Conservation (phyloP, 1,140 invertebrate species). For the Akabosia matsudoensis region DNA sequence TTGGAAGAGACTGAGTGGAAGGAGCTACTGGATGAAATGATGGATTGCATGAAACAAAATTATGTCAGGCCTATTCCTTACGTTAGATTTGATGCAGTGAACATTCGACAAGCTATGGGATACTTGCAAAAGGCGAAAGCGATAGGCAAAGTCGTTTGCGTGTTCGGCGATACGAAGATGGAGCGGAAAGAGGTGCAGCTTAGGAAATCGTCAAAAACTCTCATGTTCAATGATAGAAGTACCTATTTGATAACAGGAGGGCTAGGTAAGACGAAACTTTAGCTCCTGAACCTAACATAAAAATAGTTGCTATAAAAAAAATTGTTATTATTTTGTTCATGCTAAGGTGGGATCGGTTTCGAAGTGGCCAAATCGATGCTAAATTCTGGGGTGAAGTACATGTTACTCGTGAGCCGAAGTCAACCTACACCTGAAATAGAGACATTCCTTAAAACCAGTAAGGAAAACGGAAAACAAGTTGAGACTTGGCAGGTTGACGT, state of each 20-base stretch:
- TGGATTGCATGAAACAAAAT: background rate
- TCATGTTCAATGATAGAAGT: background rate
- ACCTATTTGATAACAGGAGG: conserved; percentile 10
- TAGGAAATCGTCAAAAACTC: background rate
- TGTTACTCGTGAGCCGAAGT: background rate
- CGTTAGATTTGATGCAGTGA: background rate
- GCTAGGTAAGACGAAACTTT: no score
- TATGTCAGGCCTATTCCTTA: background rate
- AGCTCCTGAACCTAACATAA: no score
- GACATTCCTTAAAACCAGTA: background rate
- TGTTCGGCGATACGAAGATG: background rate
- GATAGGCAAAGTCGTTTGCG: conserved; percentile 8
- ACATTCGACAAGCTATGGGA: background rate
- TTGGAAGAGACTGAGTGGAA: background rate
- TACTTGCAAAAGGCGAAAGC: conserved; percentile 11
- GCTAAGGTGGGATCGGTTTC: background rate
- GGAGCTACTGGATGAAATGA: background rate
- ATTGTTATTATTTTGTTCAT: no score
- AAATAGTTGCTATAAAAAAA: no score
- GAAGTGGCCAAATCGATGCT: background rate
- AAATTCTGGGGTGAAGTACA: background rate
- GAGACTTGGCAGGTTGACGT: background rate
- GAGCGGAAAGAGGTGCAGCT: background rate
- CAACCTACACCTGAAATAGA: background rate
- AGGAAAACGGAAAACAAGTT: background rate